Evolutionary conservation across 2,113 vertebrate species (phyloP), one percentile per base, ranked within the genome.

Genomic region (Vanacampus margaritifer): DNA sequence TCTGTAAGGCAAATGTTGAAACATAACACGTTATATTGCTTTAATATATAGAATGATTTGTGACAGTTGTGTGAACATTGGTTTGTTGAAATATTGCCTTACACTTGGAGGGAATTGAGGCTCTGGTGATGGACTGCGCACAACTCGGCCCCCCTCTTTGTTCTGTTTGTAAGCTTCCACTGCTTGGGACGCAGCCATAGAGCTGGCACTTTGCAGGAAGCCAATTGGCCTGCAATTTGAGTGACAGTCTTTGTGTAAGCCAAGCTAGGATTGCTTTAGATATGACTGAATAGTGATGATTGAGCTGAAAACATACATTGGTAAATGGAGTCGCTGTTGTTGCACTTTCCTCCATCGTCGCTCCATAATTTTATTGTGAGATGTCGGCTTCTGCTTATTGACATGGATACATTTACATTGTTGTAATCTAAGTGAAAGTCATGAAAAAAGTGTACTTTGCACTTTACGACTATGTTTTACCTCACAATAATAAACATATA

Each of bases 81-180:
- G 51, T 54, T 23, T 7, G 23, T 54, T 14, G 13, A 12, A 57
- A 3, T 32, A 32, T 5, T 28, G 24, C 26, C 93, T 90, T 87
- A 99, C 96, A 76, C 90, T 91, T 23, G 85, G 39, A 74, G 93
- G 93, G 65, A 93, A 75, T 23, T 92, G 74, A 17, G 91, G 92
- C 50, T 92, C 86, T 70, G 92, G 84, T 57, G 84, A 75, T 10
- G 19, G 11, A 59, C 73, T 67, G 53, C 2, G 45, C 75, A 56
- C 84, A 61, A 2, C 1, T 65, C 65, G 58, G 59, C 66, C 63
- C 67, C 67, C 84, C 45, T 92, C 76, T 64, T 84, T 67, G 45
- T 68, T 84, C 62, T 56, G 21, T 16, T 68, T 76, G 86, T 86
- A 90, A 48, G 71, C 83, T 76, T 88, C 71, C 26, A 65, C 63